Evolutionary conservation across 2,888 invertebrate genomes (phyloP), one percentile per base, ranked within the genome.

Genomic region (Strigamia transsilvanica): DNA sequence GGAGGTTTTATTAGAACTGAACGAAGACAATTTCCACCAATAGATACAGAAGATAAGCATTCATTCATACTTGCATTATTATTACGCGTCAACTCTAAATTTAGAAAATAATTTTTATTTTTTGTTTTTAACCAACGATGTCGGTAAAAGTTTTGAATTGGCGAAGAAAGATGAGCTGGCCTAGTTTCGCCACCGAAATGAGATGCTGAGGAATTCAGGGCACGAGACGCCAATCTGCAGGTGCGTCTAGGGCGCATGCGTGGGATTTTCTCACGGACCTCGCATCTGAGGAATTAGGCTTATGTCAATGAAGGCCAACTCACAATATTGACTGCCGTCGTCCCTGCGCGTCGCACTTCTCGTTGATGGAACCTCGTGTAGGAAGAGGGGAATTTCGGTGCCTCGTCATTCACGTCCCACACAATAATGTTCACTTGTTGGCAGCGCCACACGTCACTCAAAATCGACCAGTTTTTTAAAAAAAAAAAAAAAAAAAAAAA

Each of bases 341-440:
- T 85, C 56, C 86, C 86, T 9, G 86, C 84, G 7, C 84, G 7
- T 84, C 82, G 1, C 85, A 84, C 79, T 86, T 86, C 82, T 86
- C 86, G 23, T 83, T 84, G 56, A 86, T 85, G 41, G 83, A 82
- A 46, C 86, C 86, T n/a, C 38, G 84, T 80, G 66, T 86, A 86
- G 9, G 84, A 80, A 34, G 84, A 84, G 13, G 82, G 83, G 82
- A 86, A 86, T 9, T 84, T 85, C 5, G 86, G 86, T 3, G 85
- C 84, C 82, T 86, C 85, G 80, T 86, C 86, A 82, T 86, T 86
- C 15, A 85, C 85, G 61, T 86, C 86, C 23, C 85, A 80, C 2
- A 86, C 86, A 80, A 86, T 84, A 23, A 86, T 84, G 18, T 85
- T 84, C 13, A 86, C 85, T 34, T 34, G 34, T 84, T 86, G 85